Conservation (phyloP, 2,797 vertebrate genomes). For the Notamacropus eugenii region DNA sequence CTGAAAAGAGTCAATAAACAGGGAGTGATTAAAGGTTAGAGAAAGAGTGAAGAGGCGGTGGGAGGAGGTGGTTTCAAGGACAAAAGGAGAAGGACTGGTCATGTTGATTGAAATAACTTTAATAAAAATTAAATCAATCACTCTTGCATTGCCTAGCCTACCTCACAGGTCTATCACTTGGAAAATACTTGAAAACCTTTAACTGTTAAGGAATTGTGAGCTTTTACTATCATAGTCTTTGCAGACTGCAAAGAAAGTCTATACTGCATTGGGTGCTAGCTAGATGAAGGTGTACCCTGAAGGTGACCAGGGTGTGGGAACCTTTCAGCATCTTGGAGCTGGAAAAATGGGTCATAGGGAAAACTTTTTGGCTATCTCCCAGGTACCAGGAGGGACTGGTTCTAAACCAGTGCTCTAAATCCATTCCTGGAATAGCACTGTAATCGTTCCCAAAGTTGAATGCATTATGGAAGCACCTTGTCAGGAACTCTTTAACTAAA, state of each 20-base stretch:
- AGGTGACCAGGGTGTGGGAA: background rate
- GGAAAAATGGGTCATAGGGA: background rate
- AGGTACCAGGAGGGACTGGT: background rate
- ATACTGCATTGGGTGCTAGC: background rate
- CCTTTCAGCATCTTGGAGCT: background rate
- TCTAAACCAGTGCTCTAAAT: background rate
- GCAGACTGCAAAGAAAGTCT: background rate
- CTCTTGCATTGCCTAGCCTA: background rate
- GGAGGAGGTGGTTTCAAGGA: background rate
- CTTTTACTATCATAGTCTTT: background rate
- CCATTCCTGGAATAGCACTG: background rate
- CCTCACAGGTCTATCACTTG: background rate
- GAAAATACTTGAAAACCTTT: background rate
- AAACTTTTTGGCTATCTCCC: background rate
- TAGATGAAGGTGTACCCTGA: background rate
- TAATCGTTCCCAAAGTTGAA: background rate
- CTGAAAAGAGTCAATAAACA: background rate
- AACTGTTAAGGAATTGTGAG: background rate
- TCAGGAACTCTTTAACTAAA: background rate
- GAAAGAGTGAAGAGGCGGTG: background rate
- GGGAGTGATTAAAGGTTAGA: background rate
- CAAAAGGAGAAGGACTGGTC: background rate
- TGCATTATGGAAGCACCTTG: background rate
- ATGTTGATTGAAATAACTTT: background rate
- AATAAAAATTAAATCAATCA: background rate